Conservation (phyloP, 2,797 vertebrate species). For the Gobionotothen gibberifrons region DNA sequence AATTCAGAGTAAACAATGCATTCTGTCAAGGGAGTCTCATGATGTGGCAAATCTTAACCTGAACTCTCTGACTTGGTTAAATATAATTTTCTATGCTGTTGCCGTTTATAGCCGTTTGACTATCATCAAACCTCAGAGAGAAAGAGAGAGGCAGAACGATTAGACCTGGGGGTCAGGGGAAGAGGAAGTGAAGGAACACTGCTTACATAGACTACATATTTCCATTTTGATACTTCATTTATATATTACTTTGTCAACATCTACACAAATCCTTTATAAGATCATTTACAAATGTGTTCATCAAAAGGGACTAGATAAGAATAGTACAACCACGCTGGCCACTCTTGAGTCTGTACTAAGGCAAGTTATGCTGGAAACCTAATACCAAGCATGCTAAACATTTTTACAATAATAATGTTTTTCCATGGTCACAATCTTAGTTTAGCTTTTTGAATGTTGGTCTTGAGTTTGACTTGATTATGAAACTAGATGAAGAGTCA, state of each 20-base stretch:
- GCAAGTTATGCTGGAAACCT: neutral
- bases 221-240: neutral
- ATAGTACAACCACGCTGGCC: neutral
- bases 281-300: neutral
- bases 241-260: neutral
- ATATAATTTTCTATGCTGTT: constrained; percentile 12
- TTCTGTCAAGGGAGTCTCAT: constrained; percentile 23
- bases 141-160: constrained; percentile 6
- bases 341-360: neutral
- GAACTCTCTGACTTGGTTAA: constrained; percentile 19
- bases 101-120: neutral
- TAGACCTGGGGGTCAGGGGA: neutral
- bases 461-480: neutral
- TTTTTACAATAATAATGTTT: neutral
- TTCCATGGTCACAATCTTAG: neutral
- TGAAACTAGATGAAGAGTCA: neutral
- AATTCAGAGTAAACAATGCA: constrained; percentile 30
- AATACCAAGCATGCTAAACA: neutral
- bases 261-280: no score
- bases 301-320: neutral
- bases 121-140: constrained; percentile 3
- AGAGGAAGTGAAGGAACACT: neutral
- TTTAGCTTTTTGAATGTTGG: neutral
- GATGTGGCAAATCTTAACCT: constrained; percentile 22
- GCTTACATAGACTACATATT: neutral